Percentiles rank a stretch among this genome's conserved stretches.
Conservation (phyloP, 1,140 invertebrate species). For the Drosophila neocordata region DNA sequence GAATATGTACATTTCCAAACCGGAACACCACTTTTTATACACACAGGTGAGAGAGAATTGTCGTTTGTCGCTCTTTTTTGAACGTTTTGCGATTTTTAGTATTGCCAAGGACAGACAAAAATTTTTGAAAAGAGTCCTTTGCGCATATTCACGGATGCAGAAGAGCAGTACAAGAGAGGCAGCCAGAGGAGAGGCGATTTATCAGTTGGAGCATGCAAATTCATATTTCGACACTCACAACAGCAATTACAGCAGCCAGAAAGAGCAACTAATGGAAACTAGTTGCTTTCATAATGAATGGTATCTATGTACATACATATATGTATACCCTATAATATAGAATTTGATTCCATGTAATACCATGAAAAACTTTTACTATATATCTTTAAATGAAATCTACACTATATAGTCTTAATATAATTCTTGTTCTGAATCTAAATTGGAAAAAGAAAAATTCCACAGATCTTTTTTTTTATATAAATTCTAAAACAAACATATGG, state of each 20-base stretch:
- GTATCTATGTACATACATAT: too few species aligned
- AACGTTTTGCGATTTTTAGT: slow-evolving; percentile 57
- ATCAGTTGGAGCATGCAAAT: neutral
- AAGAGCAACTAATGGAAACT: neutral
- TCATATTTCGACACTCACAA: neutral
- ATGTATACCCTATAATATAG: neutral
- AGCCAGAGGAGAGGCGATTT: neutral
- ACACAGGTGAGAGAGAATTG: slow-evolving; percentile 35
- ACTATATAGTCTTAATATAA: too few species aligned
- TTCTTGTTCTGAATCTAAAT: too few species aligned
- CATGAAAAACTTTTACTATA: too few species aligned
- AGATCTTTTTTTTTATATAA: too few species aligned
- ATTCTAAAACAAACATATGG: too few species aligned
- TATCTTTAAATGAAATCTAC: too few species aligned
- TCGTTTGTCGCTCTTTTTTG: slow-evolving; percentile 24
- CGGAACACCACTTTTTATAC: slow-evolving; percentile 1
- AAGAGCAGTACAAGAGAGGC: slow-evolving; percentile 5
- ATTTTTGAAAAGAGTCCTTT: slow-evolving; percentile 53
- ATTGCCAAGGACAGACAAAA: slow-evolving; percentile 35
- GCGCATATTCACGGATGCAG: slow-evolving; percentile 49
- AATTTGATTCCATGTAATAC: too few species aligned
- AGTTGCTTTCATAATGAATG: neutral
- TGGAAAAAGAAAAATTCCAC: too few species aligned
- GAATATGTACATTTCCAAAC: neutral
- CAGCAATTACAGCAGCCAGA: neutral